These are phyloP conservation scores for Trisateles emortualis DNA, from an alignment of 2,888 invertebrate species.

Conservation along the genomic window DNA sequence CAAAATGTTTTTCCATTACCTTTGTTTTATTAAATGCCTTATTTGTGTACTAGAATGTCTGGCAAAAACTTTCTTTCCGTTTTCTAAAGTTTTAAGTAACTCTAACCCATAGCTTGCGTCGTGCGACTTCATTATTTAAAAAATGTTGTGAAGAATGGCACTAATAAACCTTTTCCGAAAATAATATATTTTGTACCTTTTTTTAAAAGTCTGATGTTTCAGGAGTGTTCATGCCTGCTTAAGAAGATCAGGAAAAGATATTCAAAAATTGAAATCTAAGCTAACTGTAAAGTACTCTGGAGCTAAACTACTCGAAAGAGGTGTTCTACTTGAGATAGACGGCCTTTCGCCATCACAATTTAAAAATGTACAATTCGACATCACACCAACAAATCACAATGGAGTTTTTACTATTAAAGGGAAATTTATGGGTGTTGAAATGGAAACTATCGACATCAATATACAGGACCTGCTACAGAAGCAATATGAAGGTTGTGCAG, in stretches of 20 bases:
- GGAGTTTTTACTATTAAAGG: constrained; percentile 91
- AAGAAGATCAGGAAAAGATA: constrained; percentile 77
- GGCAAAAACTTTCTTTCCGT: too few species aligned
- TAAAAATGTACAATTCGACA: constrained; percentile 92
- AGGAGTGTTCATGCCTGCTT: constrained; percentile 87
- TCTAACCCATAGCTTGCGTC: too few species aligned
- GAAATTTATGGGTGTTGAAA: constrained; percentile 92
- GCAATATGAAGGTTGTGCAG: constrained; percentile 92
- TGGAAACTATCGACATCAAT: constrained; percentile 91
- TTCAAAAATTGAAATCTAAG: constrained; percentile 87
- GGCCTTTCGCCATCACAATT: constrained; percentile 89
- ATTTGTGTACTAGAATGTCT: too few species aligned
- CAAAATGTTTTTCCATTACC: too few species aligned
- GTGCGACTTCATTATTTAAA: too few species aligned
- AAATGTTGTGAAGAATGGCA: too few species aligned
- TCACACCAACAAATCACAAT: constrained; percentile 88
- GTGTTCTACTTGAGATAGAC: constrained; percentile 90
- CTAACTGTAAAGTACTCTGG: constrained; percentile 89
- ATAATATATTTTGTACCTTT: neutral
- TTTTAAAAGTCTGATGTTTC: constrained; percentile 36
- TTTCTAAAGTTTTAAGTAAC: too few species aligned
- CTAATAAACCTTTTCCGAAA: neutral
- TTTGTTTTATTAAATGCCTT: too few species aligned
- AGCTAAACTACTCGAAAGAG: constrained; percentile 90
- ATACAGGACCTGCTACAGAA: constrained; percentile 91